phyloP scores from a whole-genome alignment of 2,888 invertebrate species.

The Idaea biselata region DNA sequence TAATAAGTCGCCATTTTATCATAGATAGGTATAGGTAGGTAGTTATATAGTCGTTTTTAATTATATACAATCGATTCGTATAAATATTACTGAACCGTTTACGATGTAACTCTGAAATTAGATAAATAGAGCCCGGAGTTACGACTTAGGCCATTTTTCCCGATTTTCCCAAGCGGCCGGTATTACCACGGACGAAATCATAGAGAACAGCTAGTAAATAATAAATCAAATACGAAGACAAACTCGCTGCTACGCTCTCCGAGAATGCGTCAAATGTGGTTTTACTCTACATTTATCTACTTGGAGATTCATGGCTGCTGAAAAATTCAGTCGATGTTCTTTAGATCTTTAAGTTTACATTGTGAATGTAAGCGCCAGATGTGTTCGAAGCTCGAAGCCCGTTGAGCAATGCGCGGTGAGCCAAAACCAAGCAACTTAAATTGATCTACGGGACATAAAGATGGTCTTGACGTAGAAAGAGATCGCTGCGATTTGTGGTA shows the following conservation, averaged over 20 bases:
- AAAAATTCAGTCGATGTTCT: not conserved
- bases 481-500: not conserved
- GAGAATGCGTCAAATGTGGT: not conserved
- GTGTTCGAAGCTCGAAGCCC: not conserved
- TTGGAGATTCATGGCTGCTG: not conserved
- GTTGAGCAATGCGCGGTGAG: not conserved
- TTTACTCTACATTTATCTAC: not conserved
- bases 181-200: too few species aligned
- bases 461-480: too few species aligned
- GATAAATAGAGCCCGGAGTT: too few species aligned
- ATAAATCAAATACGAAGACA: not conserved
- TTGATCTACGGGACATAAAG: not conserved
- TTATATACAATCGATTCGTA: too few species aligned
- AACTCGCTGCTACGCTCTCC: not conserved
- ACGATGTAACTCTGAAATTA: too few species aligned
- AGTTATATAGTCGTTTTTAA: too few species aligned
- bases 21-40: too few species aligned
- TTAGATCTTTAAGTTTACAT: not conserved
- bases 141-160: too few species aligned
- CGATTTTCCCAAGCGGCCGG: too few species aligned
- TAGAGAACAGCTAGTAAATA: not conserved
- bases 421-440: not conserved
- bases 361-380: not conserved
- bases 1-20: too few species aligned
- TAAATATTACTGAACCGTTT: too few species aligned